These are phyloP conservation scores for Perccottus glenii DNA, from an alignment of 2,113 vertebrate species.

Conservation along the genomic window DNA sequence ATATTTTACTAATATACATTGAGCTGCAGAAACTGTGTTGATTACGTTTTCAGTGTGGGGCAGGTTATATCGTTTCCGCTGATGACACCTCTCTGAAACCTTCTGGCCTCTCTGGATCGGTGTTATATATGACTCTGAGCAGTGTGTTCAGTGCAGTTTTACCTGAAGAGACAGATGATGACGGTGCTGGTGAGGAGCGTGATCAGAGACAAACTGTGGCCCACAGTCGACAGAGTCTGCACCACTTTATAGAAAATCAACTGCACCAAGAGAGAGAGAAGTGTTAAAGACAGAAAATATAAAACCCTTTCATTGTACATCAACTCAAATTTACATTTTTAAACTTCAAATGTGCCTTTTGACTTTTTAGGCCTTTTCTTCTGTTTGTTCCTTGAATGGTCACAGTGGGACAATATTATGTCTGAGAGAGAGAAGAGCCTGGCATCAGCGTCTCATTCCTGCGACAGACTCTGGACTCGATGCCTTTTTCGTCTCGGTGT, in stretches of 20 bases:
- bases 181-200: slow-evolving; percentile 90
- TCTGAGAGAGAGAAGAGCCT: slow-evolving; percentile 18
- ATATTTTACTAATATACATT: too few species aligned
- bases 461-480: slow-evolving; percentile 5
- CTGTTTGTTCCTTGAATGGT: slow-evolving; percentile 10
- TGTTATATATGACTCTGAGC: too few species aligned
- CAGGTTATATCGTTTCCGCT: too few species aligned
- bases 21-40: too few species aligned
- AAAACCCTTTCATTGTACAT: not conserved
- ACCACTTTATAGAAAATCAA: slow-evolving; percentile 83
- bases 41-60: too few species aligned
- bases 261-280: not conserved
- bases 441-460: slow-evolving; percentile 45
- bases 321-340: too few species aligned
- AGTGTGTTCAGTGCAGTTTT: slow-evolving; percentile 43
- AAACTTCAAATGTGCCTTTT: too few species aligned
- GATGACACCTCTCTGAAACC: too few species aligned
- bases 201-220: slow-evolving; percentile 93
- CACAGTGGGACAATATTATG: not conserved
- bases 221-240: slow-evolving; percentile 90
- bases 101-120: too few species aligned
- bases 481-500: too few species aligned
- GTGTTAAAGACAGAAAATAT: not conserved
- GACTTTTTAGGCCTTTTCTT: not conserved
- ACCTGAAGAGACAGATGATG: slow-evolving; percentile 94